phyloP scores from a whole-genome alignment of 2,113 vertebrate genomes.

The Cyprinodon variegatus region DNA sequence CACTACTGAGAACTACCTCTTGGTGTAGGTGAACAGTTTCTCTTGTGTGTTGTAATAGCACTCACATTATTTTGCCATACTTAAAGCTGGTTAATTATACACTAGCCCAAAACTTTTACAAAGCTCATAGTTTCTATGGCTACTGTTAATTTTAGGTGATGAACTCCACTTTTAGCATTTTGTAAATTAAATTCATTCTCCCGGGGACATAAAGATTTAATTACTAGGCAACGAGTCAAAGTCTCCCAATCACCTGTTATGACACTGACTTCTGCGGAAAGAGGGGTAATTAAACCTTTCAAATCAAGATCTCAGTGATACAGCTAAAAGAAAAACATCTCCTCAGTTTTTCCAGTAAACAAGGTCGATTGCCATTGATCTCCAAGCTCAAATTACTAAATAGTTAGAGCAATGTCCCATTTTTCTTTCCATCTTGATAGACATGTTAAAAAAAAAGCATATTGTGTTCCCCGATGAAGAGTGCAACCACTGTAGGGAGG shows the following conservation, averaged over 20 bases:
- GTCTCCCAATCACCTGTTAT: slow-evolving; percentile 31
- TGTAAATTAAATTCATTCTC: slow-evolving; percentile 27
- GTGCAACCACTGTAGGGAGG: slow-evolving; percentile 16
- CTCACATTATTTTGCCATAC: slow-evolving; percentile 21
- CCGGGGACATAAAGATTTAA: slow-evolving; percentile 29
- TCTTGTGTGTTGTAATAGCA: slow-evolving; percentile 30
- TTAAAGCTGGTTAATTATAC: slow-evolving; percentile 53
- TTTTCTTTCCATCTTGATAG: slow-evolving; percentile 39
- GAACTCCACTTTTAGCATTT: slow-evolving; percentile 25
- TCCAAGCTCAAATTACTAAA: slow-evolving; percentile 39
- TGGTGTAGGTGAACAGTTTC: slow-evolving; percentile 22
- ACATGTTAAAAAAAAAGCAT: slow-evolving; percentile 38
- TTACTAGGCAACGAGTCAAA: slow-evolving; percentile 42
- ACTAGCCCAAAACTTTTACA: slow-evolving; percentile 23
- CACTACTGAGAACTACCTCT: slow-evolving; percentile 13
- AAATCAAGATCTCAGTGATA: slow-evolving; percentile 8
- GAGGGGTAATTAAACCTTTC: slow-evolving; percentile 22
- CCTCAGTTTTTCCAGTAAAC: slow-evolving; percentile 30
- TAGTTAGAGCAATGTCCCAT: slow-evolving; percentile 43
- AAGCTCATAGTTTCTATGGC: slow-evolving; percentile 31
- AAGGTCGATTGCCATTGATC: slow-evolving; percentile 34
- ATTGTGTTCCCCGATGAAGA: slow-evolving; percentile 31
- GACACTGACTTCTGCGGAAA: slow-evolving; percentile 23
- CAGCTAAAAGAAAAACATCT: slow-evolving; percentile 9
- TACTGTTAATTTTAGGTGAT: slow-evolving; percentile 32